Percentiles rank a stretch among this genome's conserved stretches.
Evolutionary conservation across 2,797 vertebrate genomes (phyloP).

Genomic region (Alfaro cultratus): DNA sequence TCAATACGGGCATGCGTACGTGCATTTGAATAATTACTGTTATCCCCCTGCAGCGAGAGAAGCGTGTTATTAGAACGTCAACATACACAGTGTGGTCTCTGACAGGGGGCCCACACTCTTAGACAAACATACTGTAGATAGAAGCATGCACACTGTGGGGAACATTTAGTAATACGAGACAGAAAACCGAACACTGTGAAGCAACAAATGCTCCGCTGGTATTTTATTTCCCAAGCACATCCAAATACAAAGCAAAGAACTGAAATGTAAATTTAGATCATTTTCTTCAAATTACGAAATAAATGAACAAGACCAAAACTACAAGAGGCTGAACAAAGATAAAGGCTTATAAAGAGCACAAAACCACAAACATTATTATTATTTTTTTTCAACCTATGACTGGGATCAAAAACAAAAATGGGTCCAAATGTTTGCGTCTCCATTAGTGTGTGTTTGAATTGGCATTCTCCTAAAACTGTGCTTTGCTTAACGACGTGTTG

Average conservation of each 20-base stretch:
- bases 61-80: slow-evolving; percentile 83
- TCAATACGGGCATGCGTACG: slow-evolving; percentile 69
- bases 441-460: slow-evolving; percentile 34
- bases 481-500: slow-evolving; percentile 61
- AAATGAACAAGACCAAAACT: background rate
- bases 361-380: background rate
- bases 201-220: slow-evolving; percentile 21
- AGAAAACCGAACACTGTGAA: slow-evolving; percentile 22
- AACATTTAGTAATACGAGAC: slow-evolving; percentile 45
- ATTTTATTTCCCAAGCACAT: background rate
- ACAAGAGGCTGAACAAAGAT: background rate
- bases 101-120: slow-evolving; percentile 67
- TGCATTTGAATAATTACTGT: slow-evolving; percentile 82
- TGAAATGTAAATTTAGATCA: slow-evolving; percentile 9
- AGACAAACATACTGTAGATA: slow-evolving; percentile 28
- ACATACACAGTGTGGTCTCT: slow-evolving; percentile 64
- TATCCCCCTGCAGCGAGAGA: slow-evolving; percentile 68
- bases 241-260: background rate
- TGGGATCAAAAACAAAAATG: slow-evolving; percentile 22
- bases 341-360: slow-evolving; percentile 1
- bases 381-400: slow-evolving; percentile 36
- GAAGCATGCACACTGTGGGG: slow-evolving; percentile 5
- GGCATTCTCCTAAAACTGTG: slow-evolving; percentile 26
- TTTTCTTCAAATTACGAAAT: slow-evolving; percentile 1
- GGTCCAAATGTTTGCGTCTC: slow-evolving; percentile 32